phyloP scores from a whole-genome alignment of 1,140 invertebrate species.

The Nomia melanderi region DNA sequence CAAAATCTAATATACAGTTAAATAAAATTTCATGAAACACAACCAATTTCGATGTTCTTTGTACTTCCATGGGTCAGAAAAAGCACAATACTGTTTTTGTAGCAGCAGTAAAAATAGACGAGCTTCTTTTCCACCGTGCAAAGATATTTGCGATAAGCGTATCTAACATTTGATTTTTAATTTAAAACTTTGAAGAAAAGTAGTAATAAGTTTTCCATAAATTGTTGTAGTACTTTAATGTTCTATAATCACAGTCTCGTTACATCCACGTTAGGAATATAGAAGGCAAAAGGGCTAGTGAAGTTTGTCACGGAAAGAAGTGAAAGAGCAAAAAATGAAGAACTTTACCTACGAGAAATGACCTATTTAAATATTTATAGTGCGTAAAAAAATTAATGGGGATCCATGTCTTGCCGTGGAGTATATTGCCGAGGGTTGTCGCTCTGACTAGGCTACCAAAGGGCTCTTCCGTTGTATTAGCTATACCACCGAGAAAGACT shows the following conservation, averaged over 20 bases:
- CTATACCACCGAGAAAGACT: slow-evolving; percentile 57
- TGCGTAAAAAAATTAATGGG: slow-evolving; percentile 72
- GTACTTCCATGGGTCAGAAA: too few relatives aligned
- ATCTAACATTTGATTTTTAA: too few relatives aligned
- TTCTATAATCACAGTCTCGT: slow-evolving; percentile 24
- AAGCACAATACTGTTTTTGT: too few relatives aligned
- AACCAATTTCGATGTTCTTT: too few relatives aligned
- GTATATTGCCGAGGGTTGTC: slow-evolving; percentile 59
- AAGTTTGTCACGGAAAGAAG: slow-evolving; percentile 3
- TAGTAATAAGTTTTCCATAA: not conserved
- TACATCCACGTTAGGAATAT: not conserved
- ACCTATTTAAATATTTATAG: slow-evolving; percentile 72
- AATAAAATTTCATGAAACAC: too few relatives aligned
- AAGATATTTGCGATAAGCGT: too few relatives aligned
- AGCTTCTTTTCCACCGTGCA: too few relatives aligned
- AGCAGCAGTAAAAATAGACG: too few relatives aligned
- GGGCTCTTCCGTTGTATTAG: slow-evolving; percentile 67
- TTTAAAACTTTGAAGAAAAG: not conserved
- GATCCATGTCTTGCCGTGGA: slow-evolving; percentile 64
- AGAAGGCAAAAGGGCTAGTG: slow-evolving; percentile 30
- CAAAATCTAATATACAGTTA: too few relatives aligned
- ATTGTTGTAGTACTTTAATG: slow-evolving; percentile 1
- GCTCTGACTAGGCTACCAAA: slow-evolving; percentile 59
- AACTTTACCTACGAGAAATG: slow-evolving; percentile 67
- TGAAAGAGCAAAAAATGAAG: slow-evolving; percentile 15